Conservation (phyloP, 1,140 invertebrate species). For the Leptoteleia sp. region DNA sequence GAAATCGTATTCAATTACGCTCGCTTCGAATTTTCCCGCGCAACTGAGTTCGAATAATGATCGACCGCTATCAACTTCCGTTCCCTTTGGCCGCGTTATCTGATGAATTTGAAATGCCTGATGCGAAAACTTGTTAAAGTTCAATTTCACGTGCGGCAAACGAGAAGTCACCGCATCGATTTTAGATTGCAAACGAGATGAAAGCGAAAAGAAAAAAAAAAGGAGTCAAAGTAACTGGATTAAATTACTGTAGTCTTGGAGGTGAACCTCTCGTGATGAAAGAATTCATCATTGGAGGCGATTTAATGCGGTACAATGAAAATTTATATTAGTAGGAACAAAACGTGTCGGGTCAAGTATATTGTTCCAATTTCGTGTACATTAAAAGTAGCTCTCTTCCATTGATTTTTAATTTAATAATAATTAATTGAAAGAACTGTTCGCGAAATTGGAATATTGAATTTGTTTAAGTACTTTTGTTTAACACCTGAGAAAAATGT, state of each 20-base stretch:
- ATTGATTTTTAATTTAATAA: too few species aligned
- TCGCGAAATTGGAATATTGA: too few species aligned
- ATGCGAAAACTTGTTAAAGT: slow-evolving; percentile 50
- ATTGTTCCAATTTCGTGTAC: too few species aligned
- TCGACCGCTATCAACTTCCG: slow-evolving; percentile 50
- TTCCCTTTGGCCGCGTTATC: slow-evolving; percentile 45
- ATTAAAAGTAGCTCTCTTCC: too few species aligned
- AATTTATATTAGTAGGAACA: too few species aligned
- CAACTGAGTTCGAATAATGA: slow-evolving; percentile 48
- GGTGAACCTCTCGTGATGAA: not conserved
- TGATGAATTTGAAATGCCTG: slow-evolving; percentile 47
- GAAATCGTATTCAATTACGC: slow-evolving; percentile 46
- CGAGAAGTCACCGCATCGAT: slow-evolving; percentile 27
- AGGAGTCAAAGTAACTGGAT: slow-evolving; percentile 17
- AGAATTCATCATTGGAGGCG: not conserved
- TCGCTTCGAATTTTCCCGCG: slow-evolving; percentile 47
- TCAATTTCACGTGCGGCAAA: slow-evolving; percentile 38
- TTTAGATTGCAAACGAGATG: slow-evolving; percentile 15
- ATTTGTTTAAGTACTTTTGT: too few species aligned
- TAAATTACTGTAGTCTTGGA: slow-evolving; percentile 15
- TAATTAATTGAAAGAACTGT: too few species aligned
- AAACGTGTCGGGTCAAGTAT: too few species aligned
- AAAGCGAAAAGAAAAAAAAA: not conserved
- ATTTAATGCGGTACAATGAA: not conserved
- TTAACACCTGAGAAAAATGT: too few species aligned